A percentile compares a stretch with the other conserved stretches of the same genome.
Conservation (phyloP, 2,797 vertebrate genomes). For the Propithecus perrieri region DNA sequence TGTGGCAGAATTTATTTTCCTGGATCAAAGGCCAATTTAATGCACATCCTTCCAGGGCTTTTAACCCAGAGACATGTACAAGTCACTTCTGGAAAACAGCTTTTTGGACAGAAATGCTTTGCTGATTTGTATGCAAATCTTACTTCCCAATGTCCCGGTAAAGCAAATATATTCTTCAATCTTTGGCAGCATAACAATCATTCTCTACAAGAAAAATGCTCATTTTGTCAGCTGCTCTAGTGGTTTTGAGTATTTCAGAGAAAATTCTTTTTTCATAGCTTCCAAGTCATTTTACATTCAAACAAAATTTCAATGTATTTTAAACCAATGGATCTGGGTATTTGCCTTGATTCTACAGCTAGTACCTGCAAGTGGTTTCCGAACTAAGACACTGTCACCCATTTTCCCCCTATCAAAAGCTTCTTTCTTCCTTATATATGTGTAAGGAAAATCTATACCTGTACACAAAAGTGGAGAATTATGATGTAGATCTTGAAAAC, state of each 20-base stretch:
- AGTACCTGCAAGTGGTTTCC: background rate
- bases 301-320: slow-evolving; percentile 31
- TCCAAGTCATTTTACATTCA: slow-evolving; percentile 8
- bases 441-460: background rate
- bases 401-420: background rate
- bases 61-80: background rate
- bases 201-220: background rate
- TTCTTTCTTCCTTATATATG: background rate
- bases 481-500: background rate
- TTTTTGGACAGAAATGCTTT: background rate
- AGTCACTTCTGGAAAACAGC: background rate
- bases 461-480: background rate
- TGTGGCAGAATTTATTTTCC: background rate
- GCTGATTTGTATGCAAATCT: background rate
- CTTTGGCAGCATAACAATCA: background rate
- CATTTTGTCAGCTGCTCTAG: background rate
- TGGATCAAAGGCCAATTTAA: background rate
- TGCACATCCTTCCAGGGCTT: background rate
- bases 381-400: background rate
- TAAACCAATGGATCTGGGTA: background rate
- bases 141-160: background rate
- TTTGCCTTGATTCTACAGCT: background rate
- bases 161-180: slow-evolving; percentile 21
- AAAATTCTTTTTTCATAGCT: background rate
- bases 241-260: background rate